Conservation (phyloP, 2,113 vertebrate species). For the Bubo blakistoni region DNA sequence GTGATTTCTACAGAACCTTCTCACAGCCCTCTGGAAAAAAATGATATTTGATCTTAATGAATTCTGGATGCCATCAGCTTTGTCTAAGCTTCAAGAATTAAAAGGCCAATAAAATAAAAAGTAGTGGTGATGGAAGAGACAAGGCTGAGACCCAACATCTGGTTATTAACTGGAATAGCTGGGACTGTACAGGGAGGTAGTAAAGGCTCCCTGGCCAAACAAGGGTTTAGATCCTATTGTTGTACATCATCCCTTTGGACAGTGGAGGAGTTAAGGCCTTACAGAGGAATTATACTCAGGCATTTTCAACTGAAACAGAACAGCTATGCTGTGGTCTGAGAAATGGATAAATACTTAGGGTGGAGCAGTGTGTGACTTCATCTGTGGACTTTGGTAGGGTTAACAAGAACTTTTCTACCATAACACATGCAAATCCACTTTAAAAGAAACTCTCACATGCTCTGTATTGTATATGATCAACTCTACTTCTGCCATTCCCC, state of each 20-base stretch:
- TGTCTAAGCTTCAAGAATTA: background rate
- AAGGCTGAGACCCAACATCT: background rate
- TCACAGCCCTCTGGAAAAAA: background rate
- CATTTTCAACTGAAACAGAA: background rate
- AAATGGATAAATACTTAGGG: background rate
- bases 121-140: background rate
- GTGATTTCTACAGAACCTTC: background rate
- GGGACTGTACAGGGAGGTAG: background rate
- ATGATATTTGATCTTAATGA: background rate
- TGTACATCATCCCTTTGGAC: background rate
- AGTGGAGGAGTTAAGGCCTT: background rate
- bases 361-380: background rate
- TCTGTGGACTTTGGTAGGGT: background rate
- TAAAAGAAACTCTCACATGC: background rate
- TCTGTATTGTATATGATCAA: background rate
- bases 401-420: background rate
- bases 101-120: background rate
- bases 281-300: background rate
- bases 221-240: background rate
- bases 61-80: background rate
- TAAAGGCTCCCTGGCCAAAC: background rate
- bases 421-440: background rate
- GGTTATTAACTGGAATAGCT: background rate
- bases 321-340: background rate
- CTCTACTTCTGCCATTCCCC: background rate